Evolutionary conservation across 2,888 invertebrate species (phyloP).

Genomic region (Polymixis flavicincta): DNA sequence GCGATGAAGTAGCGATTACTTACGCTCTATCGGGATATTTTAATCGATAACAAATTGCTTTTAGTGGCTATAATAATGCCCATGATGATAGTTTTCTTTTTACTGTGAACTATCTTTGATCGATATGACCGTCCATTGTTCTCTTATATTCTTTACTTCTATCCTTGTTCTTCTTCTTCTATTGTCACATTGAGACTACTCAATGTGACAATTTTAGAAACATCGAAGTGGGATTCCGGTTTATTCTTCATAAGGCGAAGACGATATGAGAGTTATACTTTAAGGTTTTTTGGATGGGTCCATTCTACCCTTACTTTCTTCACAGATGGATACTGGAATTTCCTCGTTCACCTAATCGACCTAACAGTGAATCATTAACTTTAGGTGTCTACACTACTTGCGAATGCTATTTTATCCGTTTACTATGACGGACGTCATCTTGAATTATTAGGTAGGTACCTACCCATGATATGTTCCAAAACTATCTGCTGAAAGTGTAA

Average conservation of each 20-base stretch:
- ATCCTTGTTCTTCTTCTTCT: too few species aligned
- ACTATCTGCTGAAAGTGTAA: not conserved
- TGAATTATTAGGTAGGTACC: not conserved
- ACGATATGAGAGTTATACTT: too few species aligned
- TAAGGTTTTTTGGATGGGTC: not conserved
- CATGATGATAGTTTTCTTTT: conserved; percentile 3
- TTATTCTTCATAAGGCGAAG: not conserved
- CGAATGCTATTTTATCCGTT: conserved; percentile 3
- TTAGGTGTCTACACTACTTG: not conserved
- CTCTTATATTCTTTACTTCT: not conserved
- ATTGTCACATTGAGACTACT: too few species aligned
- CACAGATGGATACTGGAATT: not conserved
- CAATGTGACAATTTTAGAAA: too few species aligned
- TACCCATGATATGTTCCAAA: not conserved
- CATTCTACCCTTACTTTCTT: not conserved
- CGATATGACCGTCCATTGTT: not conserved
- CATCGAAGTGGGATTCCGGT: too few species aligned
- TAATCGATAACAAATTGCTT: conserved; percentile 53
- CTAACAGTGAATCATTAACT: not conserved
- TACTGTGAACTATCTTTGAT: not conserved
- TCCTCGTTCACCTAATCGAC: not conserved
- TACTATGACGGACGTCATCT: not conserved
- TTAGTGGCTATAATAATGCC: conserved; percentile 24
- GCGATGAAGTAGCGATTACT: conserved; percentile 51
- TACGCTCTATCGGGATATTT: conserved; percentile 46